Base-by-base conservation (phyloP, 2,888 invertebrate species). In the Syritta pipiens region DNA sequence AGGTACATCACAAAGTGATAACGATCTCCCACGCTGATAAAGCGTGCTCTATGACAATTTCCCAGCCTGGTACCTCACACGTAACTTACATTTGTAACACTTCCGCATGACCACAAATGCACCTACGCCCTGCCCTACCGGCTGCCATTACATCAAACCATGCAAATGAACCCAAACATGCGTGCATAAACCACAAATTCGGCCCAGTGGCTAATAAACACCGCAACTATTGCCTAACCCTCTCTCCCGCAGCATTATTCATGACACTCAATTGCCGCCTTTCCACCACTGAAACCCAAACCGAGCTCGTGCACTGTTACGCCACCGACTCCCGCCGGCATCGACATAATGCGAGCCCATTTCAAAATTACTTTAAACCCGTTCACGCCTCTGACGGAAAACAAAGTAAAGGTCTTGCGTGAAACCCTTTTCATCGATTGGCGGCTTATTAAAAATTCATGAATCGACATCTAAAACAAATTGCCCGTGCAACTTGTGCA, bases 371-470 rank as follows among this genome's bases (percentile, higher is more conserved):
- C 35, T 51, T 24, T 28, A 19, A 28, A 59, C 17, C 4, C 10
- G 7, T 22, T 6, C 17, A 3, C n/a, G 10, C 12, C 17, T 17
- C 2, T 7, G 2, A 51, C 30, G 30, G 26, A 53, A 57, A 57
- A 49, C 32, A 7, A 6, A 51, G 24, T 17, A 44, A 44, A 30
- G 32, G 44, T 67, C 28, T 19, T 44, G 22, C 51, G 14, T 28
- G 24, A n/a, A 49, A 30, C 44, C 59, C 57, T 60, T 46, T 74
- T 19, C 28, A 19, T 30, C n/a, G 24, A n/a, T n/a, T n/a, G 3
- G 12, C 19, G n/a, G 28, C 37, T 65, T 51, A 65, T 65, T 72
- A 59, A 19, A 53, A 53, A 67, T 74, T 59, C 59, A 67, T 59
- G 67, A 74, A 46, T 51, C 44, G 44, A 65, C 22, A 49, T 44